Evolutionary conservation across 1,140 invertebrate species (phyloP).

Genomic region (Berghia stephanieae): DNA sequence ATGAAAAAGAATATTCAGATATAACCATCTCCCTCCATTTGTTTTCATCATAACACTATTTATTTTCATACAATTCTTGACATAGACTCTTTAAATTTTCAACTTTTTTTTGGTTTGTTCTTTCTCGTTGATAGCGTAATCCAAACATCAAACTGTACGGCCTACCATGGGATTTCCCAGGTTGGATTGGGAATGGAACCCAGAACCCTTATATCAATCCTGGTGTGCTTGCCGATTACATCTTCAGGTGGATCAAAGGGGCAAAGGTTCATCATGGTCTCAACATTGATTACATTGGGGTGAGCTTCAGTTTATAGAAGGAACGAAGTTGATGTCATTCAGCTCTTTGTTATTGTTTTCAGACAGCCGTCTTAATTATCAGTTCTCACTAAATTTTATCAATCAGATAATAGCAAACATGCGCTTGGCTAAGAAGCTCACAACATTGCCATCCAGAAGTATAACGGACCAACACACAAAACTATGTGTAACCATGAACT

Average conservation of each 20-base stretch:
- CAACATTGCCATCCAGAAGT: too few relatives aligned
- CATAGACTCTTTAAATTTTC: neutral
- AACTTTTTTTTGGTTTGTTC: neutral
- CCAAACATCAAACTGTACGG: slow-evolving; percentile 60
- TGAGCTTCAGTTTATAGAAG: too few relatives aligned
- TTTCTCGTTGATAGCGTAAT: slow-evolving; percentile 53
- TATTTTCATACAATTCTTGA: neutral
- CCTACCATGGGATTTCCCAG: slow-evolving; percentile 61
- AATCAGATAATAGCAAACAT: too few relatives aligned
- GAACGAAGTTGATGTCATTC: too few relatives aligned
- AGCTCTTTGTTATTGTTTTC: too few relatives aligned
- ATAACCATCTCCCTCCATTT: neutral
- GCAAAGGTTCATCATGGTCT: slow-evolving; percentile 52
- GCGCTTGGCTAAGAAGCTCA: too few relatives aligned
- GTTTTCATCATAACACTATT: neutral
- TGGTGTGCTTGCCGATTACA: slow-evolving; percentile 45
- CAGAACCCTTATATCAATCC: slow-evolving; percentile 51
- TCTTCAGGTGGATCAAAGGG: slow-evolving; percentile 57
- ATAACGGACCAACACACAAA: too few relatives aligned
- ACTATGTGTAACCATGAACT: too few relatives aligned
- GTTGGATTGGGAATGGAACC: slow-evolving; percentile 49
- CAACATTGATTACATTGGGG: slow-evolving; percentile 50
- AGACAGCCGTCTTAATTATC: too few relatives aligned
- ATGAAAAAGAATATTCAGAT: neutral
- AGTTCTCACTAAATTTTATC: too few relatives aligned